phyloP scores from a whole-genome alignment of 2,888 invertebrate species.

The Pediacus dermestoides region DNA sequence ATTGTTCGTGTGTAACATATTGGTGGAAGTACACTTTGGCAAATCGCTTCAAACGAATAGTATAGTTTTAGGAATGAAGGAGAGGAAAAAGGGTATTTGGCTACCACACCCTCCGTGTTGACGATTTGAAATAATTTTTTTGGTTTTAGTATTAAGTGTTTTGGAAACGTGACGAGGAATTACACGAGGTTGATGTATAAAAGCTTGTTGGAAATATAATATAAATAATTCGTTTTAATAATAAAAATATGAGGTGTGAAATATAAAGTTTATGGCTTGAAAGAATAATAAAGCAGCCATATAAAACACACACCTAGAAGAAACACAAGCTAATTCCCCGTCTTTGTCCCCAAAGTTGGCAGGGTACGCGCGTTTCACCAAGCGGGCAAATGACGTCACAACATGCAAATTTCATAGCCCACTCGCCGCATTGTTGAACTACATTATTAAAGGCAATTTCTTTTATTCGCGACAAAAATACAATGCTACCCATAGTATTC shows the following conservation, averaged over 20 bases:
- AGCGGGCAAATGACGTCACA: conserved; percentile 31
- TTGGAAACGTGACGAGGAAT: conserved; percentile 9
- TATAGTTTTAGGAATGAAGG: too few species aligned
- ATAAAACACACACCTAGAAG: too few species aligned
- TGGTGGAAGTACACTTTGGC: conserved; percentile 35
- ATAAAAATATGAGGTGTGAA: conserved; percentile 20
- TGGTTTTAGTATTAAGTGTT: too few species aligned
- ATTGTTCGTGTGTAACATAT: conserved; percentile 50
- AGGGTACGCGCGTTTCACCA: conserved; percentile 36
- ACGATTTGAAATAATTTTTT: too few species aligned
- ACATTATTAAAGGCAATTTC: conserved; percentile 46
- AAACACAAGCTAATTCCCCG: conserved; percentile 33
- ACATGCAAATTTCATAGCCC: conserved; percentile 42
- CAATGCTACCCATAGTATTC: conserved; percentile 36
- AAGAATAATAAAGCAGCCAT: conserved; percentile 33
- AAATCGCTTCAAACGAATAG: too few species aligned
- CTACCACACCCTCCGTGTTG: too few species aligned
- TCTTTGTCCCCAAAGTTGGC: conserved; percentile 33
- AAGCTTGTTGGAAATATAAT: too few species aligned
- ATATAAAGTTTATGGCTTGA: conserved; percentile 31
- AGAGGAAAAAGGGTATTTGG: too few species aligned
- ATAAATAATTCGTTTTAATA: conserved; percentile 5
- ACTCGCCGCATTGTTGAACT: conserved; percentile 28
- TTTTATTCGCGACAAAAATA: conserved; percentile 43
- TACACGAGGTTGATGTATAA: conserved; percentile 3